Percentiles rank a stretch among this genome's conserved stretches.
These are phyloP conservation scores for Lemur catta DNA, from an alignment of 2,797 vertebrate genomes.

Conservation along the genomic window DNA sequence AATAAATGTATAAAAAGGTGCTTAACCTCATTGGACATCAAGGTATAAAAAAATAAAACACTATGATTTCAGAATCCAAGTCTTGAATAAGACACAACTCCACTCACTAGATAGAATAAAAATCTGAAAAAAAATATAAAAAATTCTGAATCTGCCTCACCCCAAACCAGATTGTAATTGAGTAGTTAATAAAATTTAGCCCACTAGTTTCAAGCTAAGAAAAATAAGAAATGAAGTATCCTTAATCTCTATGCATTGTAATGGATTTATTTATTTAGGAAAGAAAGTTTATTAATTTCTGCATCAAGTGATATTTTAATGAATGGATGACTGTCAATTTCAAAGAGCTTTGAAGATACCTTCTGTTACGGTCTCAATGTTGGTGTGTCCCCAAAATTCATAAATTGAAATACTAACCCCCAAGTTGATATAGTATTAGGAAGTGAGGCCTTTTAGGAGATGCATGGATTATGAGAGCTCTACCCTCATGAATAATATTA, in stretches of 20 bases:
- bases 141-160: constrained; percentile 1
- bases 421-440: neutral
- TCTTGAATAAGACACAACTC: neutral
- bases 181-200: constrained; percentile 57
- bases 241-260: constrained; percentile 40
- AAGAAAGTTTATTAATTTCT: constrained; percentile 38
- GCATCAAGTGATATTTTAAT: constrained; percentile 8
- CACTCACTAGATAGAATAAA: neutral
- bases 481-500: neutral
- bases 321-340: neutral
- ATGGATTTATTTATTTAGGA: constrained; percentile 44
- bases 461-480: no score
- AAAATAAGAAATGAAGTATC: constrained; percentile 53
- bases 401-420: neutral
- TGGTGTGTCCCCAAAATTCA: neutral
- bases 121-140: neutral
- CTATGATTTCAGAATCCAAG: neutral
- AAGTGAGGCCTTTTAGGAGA: neutral
- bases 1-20: neutral
- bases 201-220: constrained; percentile 13
- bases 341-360: neutral
- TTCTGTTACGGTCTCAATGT: neutral
- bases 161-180: constrained; percentile 35
- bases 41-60: neutral
- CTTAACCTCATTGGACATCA: neutral